A percentile compares a stretch with the other conserved stretches of the same genome.
These are phyloP conservation scores for Caenorhabditis latens DNA, from an alignment of 1,140 invertebrate species.

Conservation along the genomic window DNA sequence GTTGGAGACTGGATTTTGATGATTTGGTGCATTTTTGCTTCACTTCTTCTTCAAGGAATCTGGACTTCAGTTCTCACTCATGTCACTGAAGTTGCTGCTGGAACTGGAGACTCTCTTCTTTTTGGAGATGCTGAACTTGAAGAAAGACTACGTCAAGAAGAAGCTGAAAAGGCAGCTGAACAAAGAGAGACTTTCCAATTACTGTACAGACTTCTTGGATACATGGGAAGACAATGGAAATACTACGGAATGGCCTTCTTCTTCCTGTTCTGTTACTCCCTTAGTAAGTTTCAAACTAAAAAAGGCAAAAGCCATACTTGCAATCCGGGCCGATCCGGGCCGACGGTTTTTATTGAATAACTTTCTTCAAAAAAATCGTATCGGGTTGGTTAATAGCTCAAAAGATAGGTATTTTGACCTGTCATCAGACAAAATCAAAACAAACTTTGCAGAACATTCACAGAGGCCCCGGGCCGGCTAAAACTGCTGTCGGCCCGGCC, in stretches of 20 bases:
- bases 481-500: too few relatives aligned
- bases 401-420: too few relatives aligned
- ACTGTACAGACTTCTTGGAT: conserved; percentile 62
- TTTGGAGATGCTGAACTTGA: conserved; percentile 67
- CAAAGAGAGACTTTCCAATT: conserved; percentile 67
- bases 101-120: conserved; percentile 60
- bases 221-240: conserved; percentile 67
- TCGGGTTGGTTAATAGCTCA: too few relatives aligned
- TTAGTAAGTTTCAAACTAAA: conserved; percentile 66
- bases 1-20: conserved; percentile 78
- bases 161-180: conserved; percentile 65
- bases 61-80: conserved; percentile 72
- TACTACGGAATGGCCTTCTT: conserved; percentile 70
- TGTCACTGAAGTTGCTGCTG: conserved; percentile 69
- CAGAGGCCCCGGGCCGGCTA: too few relatives aligned
- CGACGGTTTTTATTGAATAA: too few relatives aligned
- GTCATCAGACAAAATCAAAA: too few relatives aligned
- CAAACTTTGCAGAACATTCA: too few relatives aligned
- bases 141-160: conserved; percentile 64
- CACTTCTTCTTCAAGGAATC: conserved; percentile 75
- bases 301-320: not conserved
- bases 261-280: conserved; percentile 75
- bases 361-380: too few relatives aligned
- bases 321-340: too few relatives aligned
- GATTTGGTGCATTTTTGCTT: conserved; percentile 76